Evolutionary conservation across 2,113 vertebrate genomes (phyloP).

Genomic region (Tetraodon nigroviridis): DNA sequence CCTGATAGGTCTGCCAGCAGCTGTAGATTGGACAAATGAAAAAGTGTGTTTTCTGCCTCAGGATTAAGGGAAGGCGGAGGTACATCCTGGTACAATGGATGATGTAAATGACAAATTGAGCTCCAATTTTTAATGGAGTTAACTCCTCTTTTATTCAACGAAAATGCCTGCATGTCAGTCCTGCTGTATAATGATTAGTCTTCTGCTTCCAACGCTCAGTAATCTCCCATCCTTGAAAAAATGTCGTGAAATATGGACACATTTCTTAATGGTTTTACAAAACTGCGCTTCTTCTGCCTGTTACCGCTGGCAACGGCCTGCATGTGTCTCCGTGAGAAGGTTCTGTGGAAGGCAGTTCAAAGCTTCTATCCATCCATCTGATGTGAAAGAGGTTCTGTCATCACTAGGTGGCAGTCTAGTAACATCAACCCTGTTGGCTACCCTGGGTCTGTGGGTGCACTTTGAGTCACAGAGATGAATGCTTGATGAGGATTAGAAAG

Average conservation of each 20-base stretch:
- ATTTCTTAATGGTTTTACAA: slow-evolving; percentile 18
- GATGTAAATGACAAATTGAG: too few relatives aligned
- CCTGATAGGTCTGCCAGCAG: slow-evolving; percentile 3
- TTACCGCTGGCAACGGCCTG: slow-evolving; percentile 13
- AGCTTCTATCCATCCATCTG: slow-evolving; percentile 33
- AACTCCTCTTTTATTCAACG: too few relatives aligned
- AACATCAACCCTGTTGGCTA: slow-evolving; percentile 55
- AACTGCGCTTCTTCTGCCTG: slow-evolving; percentile 1
- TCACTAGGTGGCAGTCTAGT: slow-evolving; percentile 79
- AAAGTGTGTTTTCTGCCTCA: too few relatives aligned
- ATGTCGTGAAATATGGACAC: neutral
- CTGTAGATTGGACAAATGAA: too few relatives aligned
- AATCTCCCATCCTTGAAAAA: too few relatives aligned
- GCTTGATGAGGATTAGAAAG: slow-evolving; percentile 51
- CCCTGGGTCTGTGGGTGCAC: slow-evolving; percentile 38
- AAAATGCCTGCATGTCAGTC: too few relatives aligned
- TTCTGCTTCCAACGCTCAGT: too few relatives aligned
- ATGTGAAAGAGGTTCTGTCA: slow-evolving; percentile 23
- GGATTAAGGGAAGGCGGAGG: too few relatives aligned
- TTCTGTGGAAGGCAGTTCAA: slow-evolving; percentile 24
- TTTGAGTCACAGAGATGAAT: slow-evolving; percentile 43
- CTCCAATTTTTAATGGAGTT: too few relatives aligned
- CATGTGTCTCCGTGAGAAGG: slow-evolving; percentile 27
- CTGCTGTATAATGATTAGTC: too few relatives aligned
- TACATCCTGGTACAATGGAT: too few relatives aligned